Evolutionary conservation across 2,888 invertebrate species (phyloP), one percentile per base, ranked within the genome.

Genomic region (Palloptera scutellata): DNA sequence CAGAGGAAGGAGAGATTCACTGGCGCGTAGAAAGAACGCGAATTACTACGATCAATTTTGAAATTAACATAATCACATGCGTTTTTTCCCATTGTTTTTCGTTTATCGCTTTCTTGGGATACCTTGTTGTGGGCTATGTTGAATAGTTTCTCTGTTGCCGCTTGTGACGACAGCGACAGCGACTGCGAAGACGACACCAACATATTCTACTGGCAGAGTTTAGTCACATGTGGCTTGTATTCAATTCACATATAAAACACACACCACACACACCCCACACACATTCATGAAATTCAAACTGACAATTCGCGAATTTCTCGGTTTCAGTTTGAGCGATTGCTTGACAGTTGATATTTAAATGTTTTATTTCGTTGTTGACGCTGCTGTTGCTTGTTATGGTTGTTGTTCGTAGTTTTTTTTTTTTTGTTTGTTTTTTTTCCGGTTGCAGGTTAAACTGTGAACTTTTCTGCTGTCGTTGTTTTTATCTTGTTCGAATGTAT

Each of bases 11-110:
- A 51, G 42, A 19, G 67, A 67, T 54, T 67, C 67, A 59, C 67
- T 67, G 62, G 67, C 63, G 63, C 67, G 67, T 67, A 63, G 53
- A 45, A 64, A 58, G 30, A 30, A 30, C 52, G 64, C 64, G 64
- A 67, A 67, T 67, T 67, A 59, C 62, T 57, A 41, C 63, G 67
- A 67, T 67, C 67, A 67, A 30, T 67, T 67, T 67, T 45, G 62
- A 67, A 67, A 67, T 67, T 67, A 67, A 67, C 67, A 67, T 67
- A 67, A 67, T 67, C 67, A 60, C 63, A 67, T 67, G 67, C 67
- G 67, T 67, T 30, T 30, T 30, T 30, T 62, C 61, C 57, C 53
- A 11, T 41, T 43, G 53, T 54, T 15, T 42, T 13, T 45, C 13
- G 1, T 42, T 52, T 51, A 43, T 48, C 43, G 48, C 51, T 53